A percentile compares a stretch with the other conserved stretches of the same genome.
phyloP scores from a whole-genome alignment of 1,140 invertebrate species.

The Euwallacea similis region DNA sequence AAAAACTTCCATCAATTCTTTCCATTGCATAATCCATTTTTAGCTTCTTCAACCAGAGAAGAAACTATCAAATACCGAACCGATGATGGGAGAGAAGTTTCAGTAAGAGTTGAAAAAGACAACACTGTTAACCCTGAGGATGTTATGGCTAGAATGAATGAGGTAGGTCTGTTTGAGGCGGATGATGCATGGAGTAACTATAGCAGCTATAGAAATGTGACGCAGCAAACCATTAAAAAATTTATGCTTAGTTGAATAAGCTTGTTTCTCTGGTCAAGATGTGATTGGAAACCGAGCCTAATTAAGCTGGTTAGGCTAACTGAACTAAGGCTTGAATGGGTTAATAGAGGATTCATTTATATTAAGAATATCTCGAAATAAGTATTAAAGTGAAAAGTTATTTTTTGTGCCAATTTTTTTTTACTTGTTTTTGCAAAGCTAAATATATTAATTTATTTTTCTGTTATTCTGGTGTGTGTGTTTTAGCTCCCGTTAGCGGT shows the following conservation, averaged over 20 bases:
- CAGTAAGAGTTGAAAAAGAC: conserved; percentile 6
- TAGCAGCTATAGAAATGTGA: conserved; percentile 56
- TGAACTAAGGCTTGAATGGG: too few relatives aligned
- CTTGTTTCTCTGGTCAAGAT: background rate
- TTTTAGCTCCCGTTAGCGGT: too few relatives aligned
- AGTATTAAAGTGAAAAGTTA: too few relatives aligned
- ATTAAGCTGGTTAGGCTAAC: too few relatives aligned
- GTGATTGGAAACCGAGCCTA: too few relatives aligned
- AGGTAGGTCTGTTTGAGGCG: conserved; percentile 53
- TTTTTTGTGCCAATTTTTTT: too few relatives aligned
- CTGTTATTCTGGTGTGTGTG: too few relatives aligned
- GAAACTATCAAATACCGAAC: conserved; percentile 37
- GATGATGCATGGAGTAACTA: conserved; percentile 54
- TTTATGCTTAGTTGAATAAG: conserved; percentile 46
- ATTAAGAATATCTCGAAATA: too few relatives aligned
- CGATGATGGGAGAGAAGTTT: conserved; percentile 33
- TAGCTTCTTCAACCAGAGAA: conserved; percentile 28
- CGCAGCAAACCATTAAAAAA: conserved; percentile 58
- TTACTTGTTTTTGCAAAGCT: too few relatives aligned
- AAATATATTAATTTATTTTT: too few relatives aligned
- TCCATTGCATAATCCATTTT: background rate
- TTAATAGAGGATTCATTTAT: too few relatives aligned
- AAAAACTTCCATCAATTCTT: background rate
- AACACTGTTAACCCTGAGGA: conserved; percentile 39
- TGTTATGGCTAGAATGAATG: conserved; percentile 51